Percentiles rank a stretch among this genome's conserved stretches.
phyloP scores from a whole-genome alignment of 2,888 invertebrate species.

The Stictocephala bisonia region DNA sequence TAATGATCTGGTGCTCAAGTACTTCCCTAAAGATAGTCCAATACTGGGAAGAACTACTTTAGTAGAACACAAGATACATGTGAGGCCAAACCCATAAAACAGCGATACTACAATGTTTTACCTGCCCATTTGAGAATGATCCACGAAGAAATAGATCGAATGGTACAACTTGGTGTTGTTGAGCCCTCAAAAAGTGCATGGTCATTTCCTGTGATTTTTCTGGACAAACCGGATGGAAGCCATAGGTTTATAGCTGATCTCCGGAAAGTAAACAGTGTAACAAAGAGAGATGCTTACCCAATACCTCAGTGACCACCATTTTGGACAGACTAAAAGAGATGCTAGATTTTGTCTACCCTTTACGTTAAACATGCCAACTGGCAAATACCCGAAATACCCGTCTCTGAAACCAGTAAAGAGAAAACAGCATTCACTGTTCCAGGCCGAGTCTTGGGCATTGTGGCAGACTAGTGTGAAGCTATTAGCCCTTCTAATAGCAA shows the following conservation, averaged over 20 bases:
- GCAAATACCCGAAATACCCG: slow-evolving; percentile 40
- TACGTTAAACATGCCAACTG: neutral
- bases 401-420: slow-evolving; percentile 42
- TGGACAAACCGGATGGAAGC: slow-evolving; percentile 53
- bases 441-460: too few relatives aligned
- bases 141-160: neutral
- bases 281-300: slow-evolving; percentile 52
- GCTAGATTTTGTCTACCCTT: neutral
- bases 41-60: neutral
- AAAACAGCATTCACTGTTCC: slow-evolving; percentile 55
- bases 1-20: neutral
- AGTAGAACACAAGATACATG: neutral
- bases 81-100: neutral
- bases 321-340: slow-evolving; percentile 49
- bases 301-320: slow-evolving; percentile 47
- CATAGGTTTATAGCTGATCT: slow-evolving; percentile 52
- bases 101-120: neutral
- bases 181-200: slow-evolving; percentile 51
- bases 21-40: neutral
- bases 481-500: too few relatives aligned
- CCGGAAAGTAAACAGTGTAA: slow-evolving; percentile 50
- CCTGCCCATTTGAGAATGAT: too few relatives aligned
- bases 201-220: slow-evolving; percentile 56
- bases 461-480: too few relatives aligned
- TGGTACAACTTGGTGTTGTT: neutral